Evolutionary conservation across 2,888 invertebrate genomes (phyloP), one percentile per base, ranked within the genome.

Genomic region (Lasius platythorax): DNA sequence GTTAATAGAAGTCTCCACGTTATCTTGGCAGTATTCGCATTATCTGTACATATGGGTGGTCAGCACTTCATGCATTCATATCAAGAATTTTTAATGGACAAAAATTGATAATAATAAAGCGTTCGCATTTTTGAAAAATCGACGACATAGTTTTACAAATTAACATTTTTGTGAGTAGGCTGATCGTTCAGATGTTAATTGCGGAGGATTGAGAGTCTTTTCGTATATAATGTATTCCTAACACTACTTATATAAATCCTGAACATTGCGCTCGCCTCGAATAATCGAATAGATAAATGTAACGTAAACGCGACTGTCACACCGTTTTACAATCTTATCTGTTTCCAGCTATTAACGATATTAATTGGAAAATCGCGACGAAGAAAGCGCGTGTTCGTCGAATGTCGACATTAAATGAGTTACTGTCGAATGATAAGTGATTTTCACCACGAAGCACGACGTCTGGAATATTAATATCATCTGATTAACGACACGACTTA

Each of bases 1-100:
- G 82, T 73, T 88, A 87, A 88, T 88, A 85, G 89, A 87, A 87
- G 81, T 18, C 53, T 33, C n/a, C 61, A 64, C 68, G 61, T 83
- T 75, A 30, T 56, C 58, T 82, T 33, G 67, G 18, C 64, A 84
- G 12, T 63, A 43, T 78, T 84, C 43, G 50, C 37, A n/a, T 63
- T 33, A 50, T 33, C 15, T 46, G 66, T 33, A 67, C 56, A 67
- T 68, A 79, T 50, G 82, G 84, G 73, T 87, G 84, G 79, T 46
- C 82, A n/a, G 61, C 58, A 64, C 53, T 11, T 73, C 50, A 15
- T 33, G 12, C 40, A 76, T 73, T 66, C 43, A 37, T 63, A 85
- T 61, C 61, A n/a, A 15, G 37, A 28, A 40, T 37, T 82, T 78
- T 83, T 66, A 88, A 76, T 53, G 64, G 15, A 8, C 12, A 18